Conservation (phyloP, 2,888 invertebrate genomes). For the Zaprionus obscuricornis region DNA sequence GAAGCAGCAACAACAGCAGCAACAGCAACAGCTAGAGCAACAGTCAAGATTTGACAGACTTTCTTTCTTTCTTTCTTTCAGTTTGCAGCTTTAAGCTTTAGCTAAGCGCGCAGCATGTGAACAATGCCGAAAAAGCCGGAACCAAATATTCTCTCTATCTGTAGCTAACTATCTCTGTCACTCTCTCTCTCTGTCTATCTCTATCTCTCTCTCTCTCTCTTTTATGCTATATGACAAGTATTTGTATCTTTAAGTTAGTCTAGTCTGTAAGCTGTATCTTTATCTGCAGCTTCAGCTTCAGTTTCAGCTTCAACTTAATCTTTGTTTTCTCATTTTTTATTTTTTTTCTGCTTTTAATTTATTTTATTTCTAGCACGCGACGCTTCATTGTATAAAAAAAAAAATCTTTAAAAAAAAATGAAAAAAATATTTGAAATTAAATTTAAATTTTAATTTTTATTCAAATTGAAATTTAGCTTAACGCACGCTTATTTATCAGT, state of each 20-base stretch:
- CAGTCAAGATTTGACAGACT: too few relatives aligned
- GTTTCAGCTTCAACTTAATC: too few relatives aligned
- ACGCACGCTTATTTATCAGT: conserved; percentile 50
- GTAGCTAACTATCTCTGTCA: not conserved
- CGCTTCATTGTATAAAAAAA: too few relatives aligned
- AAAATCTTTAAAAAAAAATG: too few relatives aligned
- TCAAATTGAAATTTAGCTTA: conserved; percentile 43
- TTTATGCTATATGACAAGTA: conserved; percentile 6
- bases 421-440: too few relatives aligned
- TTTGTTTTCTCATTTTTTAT: too few relatives aligned
- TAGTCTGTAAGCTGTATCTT: conserved; percentile 37
- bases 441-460: conserved; percentile 49
- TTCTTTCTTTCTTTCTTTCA: too few relatives aligned
- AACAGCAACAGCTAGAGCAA: not conserved
- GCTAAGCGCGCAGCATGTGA: too few relatives aligned
- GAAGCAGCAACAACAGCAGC: not conserved
- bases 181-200: conserved; percentile 4
- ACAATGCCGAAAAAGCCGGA: conserved; percentile 34
- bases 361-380: too few relatives aligned
- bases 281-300: not conserved
- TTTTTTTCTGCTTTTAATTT: too few relatives aligned
- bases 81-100: too few relatives aligned
- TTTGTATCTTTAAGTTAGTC: conserved; percentile 22
- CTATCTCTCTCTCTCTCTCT: conserved; percentile 4
- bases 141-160: conserved; percentile 43